Evolutionary conservation across 2,797 vertebrate species (phyloP), one percentile per base, ranked within the genome.

Genomic region (Pangasius mekongensis): DNA sequence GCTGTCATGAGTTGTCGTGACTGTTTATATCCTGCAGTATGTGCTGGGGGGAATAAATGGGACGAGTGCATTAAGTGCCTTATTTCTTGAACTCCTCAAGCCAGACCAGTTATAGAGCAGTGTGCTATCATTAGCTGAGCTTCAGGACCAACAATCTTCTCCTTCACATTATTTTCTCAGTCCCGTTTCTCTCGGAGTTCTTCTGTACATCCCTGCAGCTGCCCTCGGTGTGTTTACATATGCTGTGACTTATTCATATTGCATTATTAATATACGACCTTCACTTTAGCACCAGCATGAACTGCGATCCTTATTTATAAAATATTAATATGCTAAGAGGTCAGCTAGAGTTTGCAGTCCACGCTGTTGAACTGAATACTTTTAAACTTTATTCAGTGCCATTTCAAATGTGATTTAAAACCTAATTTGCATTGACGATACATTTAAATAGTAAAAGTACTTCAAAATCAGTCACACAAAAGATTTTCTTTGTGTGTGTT

Each of bases 181-280:
- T 36, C 56, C 64, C 5, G 66, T 71, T 56, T 67, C 56, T 78
- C n/a, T 13, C 11, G 0, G 2, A 43, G 18, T n/a, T 16, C 18
- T 30, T 16, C 85, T 84, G 78, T 11, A 22, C 36, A 5, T 66
- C 60, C 60, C 81, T 0, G 56, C 27, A 81, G 22, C 78, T 60
- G 11, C 60, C 39, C 43, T 30, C 73, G 1, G 78, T 82, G 36
- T 62, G 56, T 62, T 56, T 81, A 81, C 33, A 24, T 52, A 24
- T 14, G 36, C 77, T 9, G 49, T 58, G 80, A 49, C 20, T 66
- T 86, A 10, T 76, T 64, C 11, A 8, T 30, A 49, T 30, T 80
- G 62, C 22, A 87, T 49, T 36, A 67, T 80, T 88, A 89, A 89
- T 78, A 52, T 30, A n/a, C 30, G 81, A 83, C 81, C 60, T 83